Percentiles rank a stretch among this genome's conserved stretches.
Evolutionary conservation across 2,113 vertebrate genomes (phyloP).

Genomic region (Cnemophilus loriae): DNA sequence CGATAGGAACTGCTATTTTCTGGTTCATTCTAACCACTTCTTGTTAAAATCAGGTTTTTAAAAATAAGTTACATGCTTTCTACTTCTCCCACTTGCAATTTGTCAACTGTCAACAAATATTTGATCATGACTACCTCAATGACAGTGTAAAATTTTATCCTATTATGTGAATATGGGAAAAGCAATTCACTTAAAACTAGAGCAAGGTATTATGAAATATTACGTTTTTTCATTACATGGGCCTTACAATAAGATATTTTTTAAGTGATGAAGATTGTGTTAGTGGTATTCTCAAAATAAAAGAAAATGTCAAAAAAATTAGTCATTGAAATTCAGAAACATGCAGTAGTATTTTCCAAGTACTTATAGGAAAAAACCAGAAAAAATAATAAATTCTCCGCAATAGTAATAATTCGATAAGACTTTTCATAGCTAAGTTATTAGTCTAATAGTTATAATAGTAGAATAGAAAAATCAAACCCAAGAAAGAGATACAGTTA

Average conservation of each 20-base stretch:
- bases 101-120: neutral
- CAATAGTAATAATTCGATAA: neutral
- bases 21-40: neutral
- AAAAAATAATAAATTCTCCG: neutral
- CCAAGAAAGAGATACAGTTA: neutral
- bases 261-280: neutral
- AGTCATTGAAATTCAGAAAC: neutral
- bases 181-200: neutral
- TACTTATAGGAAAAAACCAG: neutral
- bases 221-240: neutral
- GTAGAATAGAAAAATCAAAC: neutral
- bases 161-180: neutral
- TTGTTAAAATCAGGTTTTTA: neutral
- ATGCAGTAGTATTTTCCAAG: neutral
- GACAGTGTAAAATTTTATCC: neutral
- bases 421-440: neutral
- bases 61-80: neutral
- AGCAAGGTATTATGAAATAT: neutral
- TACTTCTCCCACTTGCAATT: neutral
- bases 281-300: neutral
- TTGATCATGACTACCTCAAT: neutral
- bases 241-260: neutral
- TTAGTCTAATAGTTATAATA: neutral
- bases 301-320: neutral
- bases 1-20: neutral